Evolutionary conservation across 2,888 invertebrate genomes (phyloP).

Genomic region (Laothoe populi): DNA sequence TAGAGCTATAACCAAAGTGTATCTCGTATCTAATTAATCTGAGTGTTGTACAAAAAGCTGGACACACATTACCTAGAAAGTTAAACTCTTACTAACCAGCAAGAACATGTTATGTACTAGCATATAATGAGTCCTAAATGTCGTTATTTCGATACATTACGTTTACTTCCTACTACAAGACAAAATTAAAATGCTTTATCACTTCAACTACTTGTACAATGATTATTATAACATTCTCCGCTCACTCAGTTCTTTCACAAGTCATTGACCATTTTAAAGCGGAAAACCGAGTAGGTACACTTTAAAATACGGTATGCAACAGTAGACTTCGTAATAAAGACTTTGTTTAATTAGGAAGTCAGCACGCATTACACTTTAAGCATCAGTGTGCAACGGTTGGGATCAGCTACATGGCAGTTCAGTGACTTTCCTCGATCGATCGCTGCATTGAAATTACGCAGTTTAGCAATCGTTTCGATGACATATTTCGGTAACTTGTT

Average conservation of each 20-base stretch:
- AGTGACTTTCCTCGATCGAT: no score
- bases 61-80: neutral
- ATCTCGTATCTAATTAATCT: no score
- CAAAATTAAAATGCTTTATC: conserved; percentile 10
- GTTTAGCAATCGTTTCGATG: no score
- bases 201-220: conserved; percentile 29
- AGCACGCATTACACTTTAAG: neutral
- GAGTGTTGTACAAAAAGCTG: neutral
- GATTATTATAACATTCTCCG: conserved; percentile 16
- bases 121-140: neutral
- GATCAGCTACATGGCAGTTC: no score
- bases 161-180: conserved; percentile 9
- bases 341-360: conserved; percentile 45
- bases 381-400: neutral
- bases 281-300: conserved; percentile 40
- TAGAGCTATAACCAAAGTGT: no score
- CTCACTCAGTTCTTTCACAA: neutral
- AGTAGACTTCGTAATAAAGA: neutral
- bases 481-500: no score
- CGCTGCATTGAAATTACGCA: no score
- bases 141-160: conserved; percentile 2
- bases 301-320: conserved; percentile 28
- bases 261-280: conserved; percentile 36
- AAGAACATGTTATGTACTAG: neutral
- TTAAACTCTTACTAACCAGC: neutral